phyloP scores from a whole-genome alignment of 2,888 invertebrate species.

The Amiota mariae region DNA sequence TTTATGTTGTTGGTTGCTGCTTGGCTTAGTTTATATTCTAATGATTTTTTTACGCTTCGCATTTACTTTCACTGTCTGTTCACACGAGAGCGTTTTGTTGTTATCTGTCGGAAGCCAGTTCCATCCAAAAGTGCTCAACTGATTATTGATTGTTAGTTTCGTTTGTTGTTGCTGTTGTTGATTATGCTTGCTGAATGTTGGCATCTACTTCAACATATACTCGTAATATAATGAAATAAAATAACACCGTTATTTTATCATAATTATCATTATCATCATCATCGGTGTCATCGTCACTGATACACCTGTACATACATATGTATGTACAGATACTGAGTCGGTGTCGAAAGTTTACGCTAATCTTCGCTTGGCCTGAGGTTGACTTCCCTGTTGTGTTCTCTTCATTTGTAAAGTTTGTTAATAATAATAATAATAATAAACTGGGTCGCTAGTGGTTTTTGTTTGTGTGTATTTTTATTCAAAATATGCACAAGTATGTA shows the following conservation, averaged over 20 bases:
- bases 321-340: neutral
- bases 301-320: too few species aligned
- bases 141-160: neutral
- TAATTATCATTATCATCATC: neutral
- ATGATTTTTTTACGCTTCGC: slow-evolving; percentile 49
- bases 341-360: slow-evolving; percentile 14
- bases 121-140: neutral
- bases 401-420: too few species aligned
- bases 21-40: slow-evolving; percentile 47
- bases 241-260: too few species aligned
- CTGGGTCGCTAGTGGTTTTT: neutral
- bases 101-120: neutral
- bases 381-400: neutral
- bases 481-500: too few species aligned
- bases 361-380: slow-evolving; percentile 16
- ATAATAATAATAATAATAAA: slow-evolving; percentile 1
- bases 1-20: neutral
- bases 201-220: too few species aligned
- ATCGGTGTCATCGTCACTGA: neutral
- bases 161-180: neutral
- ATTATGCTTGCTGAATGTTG: too few species aligned
- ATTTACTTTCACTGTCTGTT: slow-evolving; percentile 63
- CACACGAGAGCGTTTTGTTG: neutral
- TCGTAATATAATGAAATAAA: too few species aligned
- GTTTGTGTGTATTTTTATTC: neutral